Evolutionary conservation across 2,797 vertebrate species (phyloP).

Genomic region (Octomys mimax): DNA sequence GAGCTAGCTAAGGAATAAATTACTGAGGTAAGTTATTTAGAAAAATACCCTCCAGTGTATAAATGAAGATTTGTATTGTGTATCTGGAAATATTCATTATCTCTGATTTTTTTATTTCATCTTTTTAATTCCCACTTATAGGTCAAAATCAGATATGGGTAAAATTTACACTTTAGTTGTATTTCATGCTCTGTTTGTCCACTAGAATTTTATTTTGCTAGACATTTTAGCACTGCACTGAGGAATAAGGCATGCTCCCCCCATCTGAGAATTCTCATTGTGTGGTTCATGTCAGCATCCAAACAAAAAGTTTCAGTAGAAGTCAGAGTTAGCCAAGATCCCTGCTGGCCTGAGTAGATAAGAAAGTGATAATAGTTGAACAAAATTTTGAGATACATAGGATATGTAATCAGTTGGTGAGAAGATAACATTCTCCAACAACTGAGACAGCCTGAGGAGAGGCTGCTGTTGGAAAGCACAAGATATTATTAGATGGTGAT

Average conservation of each 20-base stretch:
- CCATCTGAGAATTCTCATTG: constrained; percentile 27
- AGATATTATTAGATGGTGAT: neutral
- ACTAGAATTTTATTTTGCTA: constrained; percentile 29
- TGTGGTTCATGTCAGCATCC: neutral
- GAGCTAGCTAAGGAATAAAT: constrained; percentile 10
- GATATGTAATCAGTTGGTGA: neutral
- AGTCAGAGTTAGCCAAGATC: neutral
- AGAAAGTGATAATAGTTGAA: neutral
- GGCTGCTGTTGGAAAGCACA: constrained; percentile 6
- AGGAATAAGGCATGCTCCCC: neutral
- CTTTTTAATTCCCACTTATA: constrained; percentile 41
- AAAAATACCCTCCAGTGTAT: neutral
- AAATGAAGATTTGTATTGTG: constrained; percentile 20
- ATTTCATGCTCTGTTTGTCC: constrained; percentile 29
- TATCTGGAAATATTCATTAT: constrained; percentile 31
- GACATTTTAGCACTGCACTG: neutral
- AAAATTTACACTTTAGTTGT: constrained; percentile 25
- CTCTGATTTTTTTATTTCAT: constrained; percentile 48
- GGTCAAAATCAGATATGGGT: constrained; percentile 11
- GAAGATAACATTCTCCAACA: neutral
- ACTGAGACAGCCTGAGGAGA: neutral
- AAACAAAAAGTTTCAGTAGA: neutral
- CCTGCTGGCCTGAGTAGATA: neutral
- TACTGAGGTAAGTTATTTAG: constrained; percentile 10
- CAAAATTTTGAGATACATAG: constrained; percentile 43